Base-by-base conservation (phyloP, 2,797 vertebrate species). In the Pipistrellus nathusii region DNA sequence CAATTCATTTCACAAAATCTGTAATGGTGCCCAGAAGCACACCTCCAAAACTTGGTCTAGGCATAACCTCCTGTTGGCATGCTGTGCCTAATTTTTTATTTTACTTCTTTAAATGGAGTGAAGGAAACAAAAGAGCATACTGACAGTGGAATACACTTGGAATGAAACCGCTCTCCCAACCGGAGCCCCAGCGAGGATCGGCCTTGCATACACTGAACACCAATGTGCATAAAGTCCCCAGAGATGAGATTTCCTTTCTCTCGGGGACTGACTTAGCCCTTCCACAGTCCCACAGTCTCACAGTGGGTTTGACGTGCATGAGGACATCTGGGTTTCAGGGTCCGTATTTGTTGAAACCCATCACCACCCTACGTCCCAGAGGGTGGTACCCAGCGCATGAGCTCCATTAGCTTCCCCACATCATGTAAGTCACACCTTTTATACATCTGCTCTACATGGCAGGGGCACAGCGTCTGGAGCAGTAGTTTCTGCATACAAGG, bases 391-490 rank as follows among this genome's bases (percentile, higher is more conserved):
- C 85, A 97, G 98, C 98, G 99, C 99, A 99, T 98, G 98, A 98
- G 97, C 97, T 98, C 98, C 98, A 99, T 99, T 99, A 99, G 98
- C 98, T 94, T 94, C 98, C 96, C 95, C 97, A 99, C 99, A 99
- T 98, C 98, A 99, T 99, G 98, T 98, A 99, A 98, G 99, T 98
- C 98, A 99, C 98, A 98, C 97, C 87, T 97, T 85, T 98, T 99
- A 98, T 97, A 98, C 95, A 88, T 97, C 96, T 95, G 96, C 98
- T 98, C 98, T 97, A 92, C 95, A 96, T 98, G 98, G 98, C 97
- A 98, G 98, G 98, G 97, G 98, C 98, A 98, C 97, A 98, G 98
- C 62, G 97, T 98, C 98, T 99, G 98, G 98, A 98, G 98, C 97
- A 97, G 98, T 98, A 86, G 69, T 97, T 98, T 98, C 97, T 98